These are phyloP conservation scores for Neotoma lepida DNA, from an alignment of 2,113 vertebrate species.

Conservation along the genomic window DNA sequence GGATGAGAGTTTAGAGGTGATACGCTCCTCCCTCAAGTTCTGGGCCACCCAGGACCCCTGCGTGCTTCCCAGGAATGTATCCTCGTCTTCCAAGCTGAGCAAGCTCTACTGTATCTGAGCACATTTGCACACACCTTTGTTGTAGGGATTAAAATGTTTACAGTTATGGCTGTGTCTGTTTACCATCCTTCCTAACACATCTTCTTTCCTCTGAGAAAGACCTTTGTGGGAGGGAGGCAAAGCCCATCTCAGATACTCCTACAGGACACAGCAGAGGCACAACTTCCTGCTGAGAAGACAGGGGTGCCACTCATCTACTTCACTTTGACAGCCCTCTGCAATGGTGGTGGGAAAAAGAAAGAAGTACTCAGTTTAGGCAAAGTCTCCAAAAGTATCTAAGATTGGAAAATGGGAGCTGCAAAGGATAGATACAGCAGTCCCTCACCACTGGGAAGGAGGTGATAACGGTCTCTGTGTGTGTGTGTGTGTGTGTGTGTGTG, in stretches of 20 bases:
- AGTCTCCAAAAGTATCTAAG: not conserved
- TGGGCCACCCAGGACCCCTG: not conserved
- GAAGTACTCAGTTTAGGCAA: not conserved
- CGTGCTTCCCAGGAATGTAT: not conserved
- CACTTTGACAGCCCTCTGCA: not conserved
- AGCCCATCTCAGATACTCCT: not conserved
- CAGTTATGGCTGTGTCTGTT: not conserved
- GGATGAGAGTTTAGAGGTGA: not conserved
- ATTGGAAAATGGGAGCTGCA: not conserved
- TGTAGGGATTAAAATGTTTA: slow-evolving; percentile 77
- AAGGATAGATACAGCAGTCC: not conserved
- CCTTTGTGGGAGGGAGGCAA: not conserved
- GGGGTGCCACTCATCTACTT: not conserved
- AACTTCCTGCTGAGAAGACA: not conserved
- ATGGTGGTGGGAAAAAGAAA: not conserved
- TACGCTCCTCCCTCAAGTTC: not conserved
- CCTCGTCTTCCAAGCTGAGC: not conserved
- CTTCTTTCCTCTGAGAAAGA: not conserved
- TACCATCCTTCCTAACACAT: not conserved
- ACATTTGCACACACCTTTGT: slow-evolving; percentile 49
- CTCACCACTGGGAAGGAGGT: not conserved
- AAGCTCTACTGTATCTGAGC: not conserved
- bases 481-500: not conserved
- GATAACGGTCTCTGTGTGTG: not conserved
- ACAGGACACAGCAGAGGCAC: not conserved